These are phyloP conservation scores for Charanyca ferruginea DNA, from an alignment of 2,888 invertebrate species.

Conservation along the genomic window DNA sequence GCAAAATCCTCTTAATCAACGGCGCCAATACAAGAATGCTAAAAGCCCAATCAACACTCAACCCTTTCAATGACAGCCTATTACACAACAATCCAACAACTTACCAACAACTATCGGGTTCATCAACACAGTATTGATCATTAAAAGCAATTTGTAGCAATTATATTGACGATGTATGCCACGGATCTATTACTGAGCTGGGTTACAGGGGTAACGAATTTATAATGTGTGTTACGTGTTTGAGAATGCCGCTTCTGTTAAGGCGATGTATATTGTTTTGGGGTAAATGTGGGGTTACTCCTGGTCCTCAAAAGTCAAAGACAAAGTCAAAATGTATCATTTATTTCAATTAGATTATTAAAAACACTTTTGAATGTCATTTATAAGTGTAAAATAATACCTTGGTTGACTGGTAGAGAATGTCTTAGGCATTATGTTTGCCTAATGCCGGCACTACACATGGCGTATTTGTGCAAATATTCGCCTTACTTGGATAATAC, in stretches of 20 bases:
- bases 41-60: slow-evolving; percentile 55
- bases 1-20: slow-evolving; percentile 38
- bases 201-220: slow-evolving; percentile 82
- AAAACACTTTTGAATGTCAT: no score
- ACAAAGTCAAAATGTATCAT: no score
- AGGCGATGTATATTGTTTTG: slow-evolving; percentile 63
- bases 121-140: slow-evolving; percentile 73
- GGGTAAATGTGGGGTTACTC: neutral
- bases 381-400: no score
- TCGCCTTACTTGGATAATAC: no score
- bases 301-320: no score
- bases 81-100: slow-evolving; percentile 46
- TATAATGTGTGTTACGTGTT: slow-evolving; percentile 79
- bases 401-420: no score
- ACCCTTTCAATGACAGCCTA: slow-evolving; percentile 53
- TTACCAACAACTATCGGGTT: slow-evolving; percentile 58
- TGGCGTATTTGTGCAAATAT: no score
- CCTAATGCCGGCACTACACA: no score
- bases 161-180: slow-evolving; percentile 80
- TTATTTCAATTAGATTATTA: no score
- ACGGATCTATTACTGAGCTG: slow-evolving; percentile 63
- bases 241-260: slow-evolving; percentile 80
- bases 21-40: slow-evolving; percentile 38
- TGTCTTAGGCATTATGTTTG: no score
- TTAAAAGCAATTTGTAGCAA: slow-evolving; percentile 82